Conservation (phyloP, 2,113 vertebrate species). For the Aythya baeri region DNA sequence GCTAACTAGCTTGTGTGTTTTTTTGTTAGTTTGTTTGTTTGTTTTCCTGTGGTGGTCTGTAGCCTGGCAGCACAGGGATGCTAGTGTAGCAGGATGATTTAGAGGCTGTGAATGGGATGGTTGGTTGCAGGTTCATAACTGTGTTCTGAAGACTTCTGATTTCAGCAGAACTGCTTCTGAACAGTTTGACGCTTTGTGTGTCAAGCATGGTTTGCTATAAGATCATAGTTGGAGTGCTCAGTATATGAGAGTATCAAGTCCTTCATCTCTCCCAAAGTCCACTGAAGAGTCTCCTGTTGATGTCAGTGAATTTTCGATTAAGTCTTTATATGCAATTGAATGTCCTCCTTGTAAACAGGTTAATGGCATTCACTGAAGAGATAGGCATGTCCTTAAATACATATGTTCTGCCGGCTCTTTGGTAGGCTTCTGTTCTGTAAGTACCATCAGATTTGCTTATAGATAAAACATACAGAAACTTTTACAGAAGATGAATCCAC, state of each 20-base stretch:
- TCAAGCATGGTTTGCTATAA: background rate
- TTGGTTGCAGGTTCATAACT: background rate
- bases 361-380: background rate
- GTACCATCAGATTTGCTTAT: background rate
- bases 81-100: background rate
- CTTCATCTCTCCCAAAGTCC: background rate
- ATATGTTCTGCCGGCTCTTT: background rate
- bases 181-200: background rate
- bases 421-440: background rate
- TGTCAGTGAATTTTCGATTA: background rate
- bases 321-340: background rate
- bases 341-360: background rate
- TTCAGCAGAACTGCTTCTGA: background rate
- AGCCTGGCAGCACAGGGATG: background rate
- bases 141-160: background rate
- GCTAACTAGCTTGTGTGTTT: background rate
- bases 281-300: background rate
- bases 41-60: background rate
- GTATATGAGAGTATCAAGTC: background rate
- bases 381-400: background rate
- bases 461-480: background rate
- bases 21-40: no score
- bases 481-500: background rate
- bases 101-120: background rate
- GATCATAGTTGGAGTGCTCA: background rate